These are phyloP conservation scores for Zaprionus lineosus DNA, from an alignment of 2,888 invertebrate genomes.

Conservation along the genomic window DNA sequence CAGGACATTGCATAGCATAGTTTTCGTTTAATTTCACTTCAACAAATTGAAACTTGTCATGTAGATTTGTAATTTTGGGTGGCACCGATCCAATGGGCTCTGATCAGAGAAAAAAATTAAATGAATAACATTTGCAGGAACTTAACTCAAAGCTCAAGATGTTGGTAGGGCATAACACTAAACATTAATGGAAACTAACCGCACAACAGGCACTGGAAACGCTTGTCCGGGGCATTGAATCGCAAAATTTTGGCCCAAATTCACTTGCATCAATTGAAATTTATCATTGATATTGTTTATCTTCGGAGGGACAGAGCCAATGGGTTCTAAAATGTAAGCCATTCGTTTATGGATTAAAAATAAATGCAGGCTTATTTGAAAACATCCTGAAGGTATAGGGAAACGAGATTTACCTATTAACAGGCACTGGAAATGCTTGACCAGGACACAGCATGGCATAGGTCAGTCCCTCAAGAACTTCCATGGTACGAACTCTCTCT, in stretches of 20 bases:
- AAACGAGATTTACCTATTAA: constrained; percentile 85
- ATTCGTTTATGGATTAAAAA: not conserved
- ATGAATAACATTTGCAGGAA: too few relatives aligned
- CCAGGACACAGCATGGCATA: constrained; percentile 89
- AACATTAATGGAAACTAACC: constrained; percentile 83
- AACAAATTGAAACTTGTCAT: constrained; percentile 82
- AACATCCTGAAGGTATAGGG: constrained; percentile 90
- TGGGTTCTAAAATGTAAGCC: constrained; percentile 83
- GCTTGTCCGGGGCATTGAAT: constrained; percentile 90
- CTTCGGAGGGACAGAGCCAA: constrained; percentile 85
- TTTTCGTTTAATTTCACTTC: constrained; percentile 84
- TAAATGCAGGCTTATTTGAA: not conserved
- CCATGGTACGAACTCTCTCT: constrained; percentile 86
- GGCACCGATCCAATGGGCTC: constrained; percentile 84
- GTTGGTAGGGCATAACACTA: constrained; percentile 21
- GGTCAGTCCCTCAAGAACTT: constrained; percentile 82
- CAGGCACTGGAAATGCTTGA: constrained; percentile 88
- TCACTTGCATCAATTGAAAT: constrained; percentile 74
- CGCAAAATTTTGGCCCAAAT: constrained; percentile 84
- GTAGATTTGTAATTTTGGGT: constrained; percentile 85
- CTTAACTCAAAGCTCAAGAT: constrained; percentile 21
- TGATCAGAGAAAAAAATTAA: constrained; percentile 37
- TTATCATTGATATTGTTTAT: constrained; percentile 84
- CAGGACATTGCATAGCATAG: constrained; percentile 88
- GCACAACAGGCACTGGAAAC: constrained; percentile 88